Base-by-base conservation (phyloP, 2,797 vertebrate genomes). In the Salmo trutta region DNA sequence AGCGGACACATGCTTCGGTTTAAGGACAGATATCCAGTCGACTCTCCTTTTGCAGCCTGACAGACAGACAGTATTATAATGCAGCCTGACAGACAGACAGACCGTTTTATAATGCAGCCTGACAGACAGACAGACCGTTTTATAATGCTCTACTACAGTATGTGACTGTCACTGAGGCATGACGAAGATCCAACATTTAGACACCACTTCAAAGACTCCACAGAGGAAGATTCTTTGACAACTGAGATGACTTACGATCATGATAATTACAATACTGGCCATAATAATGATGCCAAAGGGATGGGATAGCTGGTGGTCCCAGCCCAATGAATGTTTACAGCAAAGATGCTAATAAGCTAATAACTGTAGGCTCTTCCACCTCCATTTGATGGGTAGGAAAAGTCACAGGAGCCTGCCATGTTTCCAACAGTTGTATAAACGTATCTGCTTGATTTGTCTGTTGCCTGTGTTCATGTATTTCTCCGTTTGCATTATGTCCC, bases 321-420 rank as follows among this genome's bases (percentile, higher is more conserved):
- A 91, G 91, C 89, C 86, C 19, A 92, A 91, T 92, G 88, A 92
- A 91, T 93, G 92, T 94, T 94, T 93, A 93, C 91, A 92, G 90
- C 90, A 84, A 90, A 91, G 88, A 93, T 91, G 90, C 89, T 90
- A 92, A 94, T 93, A 94, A 94, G 93, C 93, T 93, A 47, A 47
- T 47, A 47, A 47, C 14, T 47, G 90, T 85, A 81, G 85, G 88
- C 90, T 90, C 90, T 90, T 67, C 72, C 80, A 82, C 74, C 76
- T 82, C 83, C 71, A 59, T 77, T 74, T 79, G 83, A 85, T 86
- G 84, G 84, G 81, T 79, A 82, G 80, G 71, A 86, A 87, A 36
- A 59, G 53, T 36, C 76, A 3, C 52, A 86, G 41, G 14, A 90
- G 86, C 85, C 78, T 27, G 76, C 86, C 24, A 77, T 85, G 83